Evolutionary conservation across 2,797 vertebrate genomes (phyloP).

Genomic region (Microctenopoma lineatum): DNA sequence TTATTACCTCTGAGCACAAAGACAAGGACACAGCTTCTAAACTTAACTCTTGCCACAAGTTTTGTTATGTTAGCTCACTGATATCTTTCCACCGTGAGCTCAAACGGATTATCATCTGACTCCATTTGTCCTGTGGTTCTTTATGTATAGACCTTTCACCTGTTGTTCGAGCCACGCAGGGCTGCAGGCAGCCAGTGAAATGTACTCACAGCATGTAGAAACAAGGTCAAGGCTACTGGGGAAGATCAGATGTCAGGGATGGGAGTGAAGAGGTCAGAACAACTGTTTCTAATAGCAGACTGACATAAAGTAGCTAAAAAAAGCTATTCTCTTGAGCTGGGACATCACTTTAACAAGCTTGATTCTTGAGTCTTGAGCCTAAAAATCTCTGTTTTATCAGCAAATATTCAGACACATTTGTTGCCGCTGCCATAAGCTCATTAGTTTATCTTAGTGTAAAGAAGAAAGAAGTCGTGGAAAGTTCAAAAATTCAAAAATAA

Average conservation of each 20-base stretch:
- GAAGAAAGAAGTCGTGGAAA: not conserved
- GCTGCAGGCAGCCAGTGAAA: constrained; percentile 8
- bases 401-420: constrained; percentile 13
- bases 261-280: constrained; percentile 8
- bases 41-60: constrained; percentile 33
- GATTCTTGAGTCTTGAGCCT: not conserved
- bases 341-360: constrained; percentile 3
- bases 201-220: constrained; percentile 28
- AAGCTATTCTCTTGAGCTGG: not conserved
- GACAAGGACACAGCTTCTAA: constrained; percentile 52
- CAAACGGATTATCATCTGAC: constrained; percentile 40
- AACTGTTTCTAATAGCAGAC: constrained; percentile 8
- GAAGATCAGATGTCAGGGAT: constrained; percentile 25
- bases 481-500: not conserved
- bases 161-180: constrained; percentile 48
- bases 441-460: not conserved
- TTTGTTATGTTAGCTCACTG: constrained; percentile 29
- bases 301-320: constrained; percentile 11
- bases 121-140: constrained; percentile 33
- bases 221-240: constrained; percentile 18
- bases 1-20: constrained; percentile 57
- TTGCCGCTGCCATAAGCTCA: not conserved
- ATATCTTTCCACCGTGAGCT: constrained; percentile 33
- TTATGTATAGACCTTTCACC: constrained; percentile 58
- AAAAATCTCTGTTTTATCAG: constrained; percentile 5